Conservation (phyloP, 2,888 invertebrate genomes). For the Dendrolimus houi region DNA sequence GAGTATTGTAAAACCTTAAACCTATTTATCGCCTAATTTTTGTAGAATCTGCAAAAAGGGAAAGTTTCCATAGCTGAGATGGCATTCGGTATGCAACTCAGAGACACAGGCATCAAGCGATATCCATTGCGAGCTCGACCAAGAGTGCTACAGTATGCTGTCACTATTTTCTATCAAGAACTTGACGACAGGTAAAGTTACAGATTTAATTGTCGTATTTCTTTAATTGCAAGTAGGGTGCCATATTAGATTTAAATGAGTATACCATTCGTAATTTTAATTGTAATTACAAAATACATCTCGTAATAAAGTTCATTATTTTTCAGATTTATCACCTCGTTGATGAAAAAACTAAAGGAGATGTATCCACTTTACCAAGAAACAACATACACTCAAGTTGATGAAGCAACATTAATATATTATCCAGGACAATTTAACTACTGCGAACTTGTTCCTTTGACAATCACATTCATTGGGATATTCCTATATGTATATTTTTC, state of each 20-base stretch:
- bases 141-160: constrained; percentile 90
- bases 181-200: constrained; percentile 81
- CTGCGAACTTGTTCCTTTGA: constrained; percentile 88
- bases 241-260: no score
- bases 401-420: constrained; percentile 80
- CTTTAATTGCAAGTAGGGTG: no score
- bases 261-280: background rate
- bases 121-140: constrained; percentile 91
- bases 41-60: constrained; percentile 86
- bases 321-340: constrained; percentile 84
- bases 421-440: constrained; percentile 94
- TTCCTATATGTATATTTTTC: constrained; percentile 97
- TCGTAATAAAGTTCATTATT: constrained; percentile 78
- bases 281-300: constrained; percentile 76
- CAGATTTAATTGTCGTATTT: no score
- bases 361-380: constrained; percentile 84
- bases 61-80: constrained; percentile 92
- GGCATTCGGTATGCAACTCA: constrained; percentile 93
- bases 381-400: constrained; percentile 45
- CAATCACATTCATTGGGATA: constrained; percentile 88
- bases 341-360: constrained; percentile 80
- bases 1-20: constrained; percentile 4
- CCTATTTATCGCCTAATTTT: constrained; percentile 2
- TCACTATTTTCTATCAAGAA: constrained; percentile 90
- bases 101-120: constrained; percentile 92